Conservation (phyloP, 2,113 vertebrate genomes). For the Drymodes brunneopygia region DNA sequence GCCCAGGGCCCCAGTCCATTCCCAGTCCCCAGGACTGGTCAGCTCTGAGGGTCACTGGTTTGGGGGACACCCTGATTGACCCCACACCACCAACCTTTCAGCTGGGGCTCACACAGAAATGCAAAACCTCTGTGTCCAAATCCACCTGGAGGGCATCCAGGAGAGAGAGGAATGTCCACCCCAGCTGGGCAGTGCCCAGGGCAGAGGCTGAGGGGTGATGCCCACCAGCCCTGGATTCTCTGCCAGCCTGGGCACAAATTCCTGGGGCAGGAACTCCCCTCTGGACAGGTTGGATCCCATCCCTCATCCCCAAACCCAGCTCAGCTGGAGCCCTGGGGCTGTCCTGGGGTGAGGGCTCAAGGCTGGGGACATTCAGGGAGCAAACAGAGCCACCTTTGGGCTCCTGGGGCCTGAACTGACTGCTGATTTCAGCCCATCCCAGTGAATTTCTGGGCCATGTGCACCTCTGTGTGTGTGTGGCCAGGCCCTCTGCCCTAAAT, state of each 20-base stretch:
- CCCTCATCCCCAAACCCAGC: rapidly evolving
- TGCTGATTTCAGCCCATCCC: neutral
- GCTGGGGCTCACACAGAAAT: neutral
- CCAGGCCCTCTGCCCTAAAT: neutral
- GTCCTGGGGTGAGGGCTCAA: neutral
- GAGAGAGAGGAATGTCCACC: neutral
- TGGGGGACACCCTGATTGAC: neutral
- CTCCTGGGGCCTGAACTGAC: neutral
- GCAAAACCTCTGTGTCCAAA: too few species aligned
- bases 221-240: neutral
- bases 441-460: neutral
- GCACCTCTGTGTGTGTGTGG: too few species aligned
- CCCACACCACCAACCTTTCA: neutral
- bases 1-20: neutral
- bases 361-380: neutral
- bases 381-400: neutral
- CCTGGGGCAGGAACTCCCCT: neutral
- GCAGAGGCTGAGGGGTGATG: neutral
- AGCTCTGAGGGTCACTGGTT: neutral
- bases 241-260: neutral
- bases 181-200: neutral
- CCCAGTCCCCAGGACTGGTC: neutral
- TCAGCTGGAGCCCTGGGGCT: neutral
- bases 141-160: neutral
- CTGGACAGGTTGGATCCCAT: neutral